Evolutionary conservation across 1,140 invertebrate genomes (phyloP).

Genomic region (Himalopsyche phryganea): DNA sequence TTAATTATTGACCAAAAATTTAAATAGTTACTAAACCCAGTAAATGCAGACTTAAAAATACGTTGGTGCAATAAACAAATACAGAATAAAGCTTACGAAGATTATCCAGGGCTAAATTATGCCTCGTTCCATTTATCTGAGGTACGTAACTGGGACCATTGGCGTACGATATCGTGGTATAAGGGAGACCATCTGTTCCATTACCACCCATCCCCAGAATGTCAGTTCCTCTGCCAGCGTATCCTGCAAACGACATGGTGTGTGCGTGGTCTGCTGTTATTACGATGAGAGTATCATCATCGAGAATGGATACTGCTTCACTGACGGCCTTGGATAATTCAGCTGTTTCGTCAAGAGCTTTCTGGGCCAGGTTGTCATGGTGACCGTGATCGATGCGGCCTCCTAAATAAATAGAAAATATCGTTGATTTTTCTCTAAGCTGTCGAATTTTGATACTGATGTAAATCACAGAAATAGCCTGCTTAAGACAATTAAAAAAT

Average conservation of each 20-base stretch:
- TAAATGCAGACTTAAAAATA: no score
- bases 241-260: slow-evolving; percentile 62
- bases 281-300: slow-evolving; percentile 61
- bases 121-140: slow-evolving; percentile 39
- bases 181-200: slow-evolving; percentile 53
- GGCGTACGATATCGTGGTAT: slow-evolving; percentile 70
- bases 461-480: no score
- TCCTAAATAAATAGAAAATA: slow-evolving; percentile 49
- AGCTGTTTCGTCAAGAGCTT: slow-evolving; percentile 63
- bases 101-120: slow-evolving; percentile 44
- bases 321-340: slow-evolving; percentile 59
- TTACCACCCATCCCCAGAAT: slow-evolving; percentile 53
- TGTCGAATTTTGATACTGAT: no score
- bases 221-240: slow-evolving; percentile 56
- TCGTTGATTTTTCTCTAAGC: neutral
- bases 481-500: no score
- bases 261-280: slow-evolving; percentile 71
- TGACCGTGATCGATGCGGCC: slow-evolving; percentile 81
- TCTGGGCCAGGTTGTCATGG: slow-evolving; percentile 66
- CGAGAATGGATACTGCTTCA: slow-evolving; percentile 50
- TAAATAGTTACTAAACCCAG: no score
- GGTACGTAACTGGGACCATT: slow-evolving; percentile 66
- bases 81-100: slow-evolving; percentile 49
- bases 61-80: no score
- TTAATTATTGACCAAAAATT: no score